Conservation (phyloP, 23 tunicate species). For the Styela clava region DNA sequence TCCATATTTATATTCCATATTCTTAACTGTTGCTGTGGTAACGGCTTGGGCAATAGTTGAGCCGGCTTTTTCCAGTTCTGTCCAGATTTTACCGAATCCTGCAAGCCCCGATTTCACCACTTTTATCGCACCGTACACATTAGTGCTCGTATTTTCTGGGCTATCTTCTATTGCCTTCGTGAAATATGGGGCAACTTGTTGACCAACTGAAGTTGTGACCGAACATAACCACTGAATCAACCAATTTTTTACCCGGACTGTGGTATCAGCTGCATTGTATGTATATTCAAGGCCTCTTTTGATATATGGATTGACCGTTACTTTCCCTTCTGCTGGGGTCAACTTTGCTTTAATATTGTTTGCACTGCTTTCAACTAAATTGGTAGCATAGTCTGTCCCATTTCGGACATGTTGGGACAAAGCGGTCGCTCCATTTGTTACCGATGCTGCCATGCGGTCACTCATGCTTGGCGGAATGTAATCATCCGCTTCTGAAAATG, state of each 20-base stretch:
- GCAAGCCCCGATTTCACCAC: constrained; percentile 52
- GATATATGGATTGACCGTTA: constrained; percentile 37
- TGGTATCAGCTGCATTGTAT: constrained; percentile 36
- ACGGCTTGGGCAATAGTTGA: constrained; percentile 52
- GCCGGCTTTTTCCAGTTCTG: constrained; percentile 49
- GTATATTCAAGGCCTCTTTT: constrained; percentile 56
- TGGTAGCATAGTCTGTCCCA: constrained; percentile 42
- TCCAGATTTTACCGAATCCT: constrained; percentile 65
- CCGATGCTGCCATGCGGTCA: constrained; percentile 41
- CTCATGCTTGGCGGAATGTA: constrained; percentile 19
- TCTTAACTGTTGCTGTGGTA: constrained; percentile 54
- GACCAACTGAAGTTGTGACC: constrained; percentile 32
- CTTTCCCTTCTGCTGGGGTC: constrained; percentile 33
- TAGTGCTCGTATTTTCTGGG: neutral
- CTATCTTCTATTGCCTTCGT: neutral
- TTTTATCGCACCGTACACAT: constrained; percentile 17
- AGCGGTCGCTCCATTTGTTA: constrained; percentile 57
- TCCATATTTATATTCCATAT: constrained; percentile 62
- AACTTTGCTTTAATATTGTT: constrained; percentile 24
- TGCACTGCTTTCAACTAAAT: constrained; percentile 37
- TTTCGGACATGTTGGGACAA: constrained; percentile 46
- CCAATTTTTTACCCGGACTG: constrained; percentile 1
- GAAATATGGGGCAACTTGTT: constrained; percentile 28
- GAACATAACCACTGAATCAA: neutral
- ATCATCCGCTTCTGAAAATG: constrained; percentile 2